Evolutionary conservation across 2,113 vertebrate species (phyloP).

Genomic region (Columba livia): DNA sequence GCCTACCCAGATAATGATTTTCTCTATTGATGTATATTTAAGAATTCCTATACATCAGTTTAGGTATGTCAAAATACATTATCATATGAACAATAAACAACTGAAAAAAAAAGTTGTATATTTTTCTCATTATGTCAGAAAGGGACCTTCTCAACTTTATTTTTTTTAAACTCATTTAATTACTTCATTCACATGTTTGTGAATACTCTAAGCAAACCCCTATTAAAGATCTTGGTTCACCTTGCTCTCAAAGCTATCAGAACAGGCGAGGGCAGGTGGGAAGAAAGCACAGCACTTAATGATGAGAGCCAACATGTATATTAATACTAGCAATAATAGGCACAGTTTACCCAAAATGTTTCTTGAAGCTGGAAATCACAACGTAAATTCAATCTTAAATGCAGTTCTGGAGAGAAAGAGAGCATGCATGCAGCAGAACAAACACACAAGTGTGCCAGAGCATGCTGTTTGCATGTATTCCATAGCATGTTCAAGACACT

Average conservation of each 20-base stretch:
- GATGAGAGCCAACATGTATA: rapidly evolving
- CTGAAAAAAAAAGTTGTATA: neutral
- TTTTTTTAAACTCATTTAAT: neutral
- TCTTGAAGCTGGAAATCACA: neutral
- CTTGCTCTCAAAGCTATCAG: neutral
- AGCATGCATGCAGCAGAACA: neutral
- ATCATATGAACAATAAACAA: neutral
- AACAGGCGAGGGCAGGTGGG: neutral
- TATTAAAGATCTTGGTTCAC: neutral
- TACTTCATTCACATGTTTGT: neutral
- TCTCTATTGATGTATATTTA: neutral
- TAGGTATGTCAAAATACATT: neutral
- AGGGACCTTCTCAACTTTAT: neutral
- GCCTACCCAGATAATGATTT: neutral
- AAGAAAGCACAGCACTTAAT: neutral
- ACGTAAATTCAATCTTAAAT: neutral
- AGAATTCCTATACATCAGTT: neutral
- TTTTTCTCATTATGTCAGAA: neutral
- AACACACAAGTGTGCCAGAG: neutral
- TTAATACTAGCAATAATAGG: neutral
- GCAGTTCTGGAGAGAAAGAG: neutral
- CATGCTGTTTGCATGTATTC: neutral
- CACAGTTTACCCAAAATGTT: neutral
- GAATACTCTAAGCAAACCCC: neutral
- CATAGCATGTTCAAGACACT: neutral